These are phyloP conservation scores for Ceratina australensis DNA, from an alignment of 1,140 invertebrate species.

Conservation along the genomic window DNA sequence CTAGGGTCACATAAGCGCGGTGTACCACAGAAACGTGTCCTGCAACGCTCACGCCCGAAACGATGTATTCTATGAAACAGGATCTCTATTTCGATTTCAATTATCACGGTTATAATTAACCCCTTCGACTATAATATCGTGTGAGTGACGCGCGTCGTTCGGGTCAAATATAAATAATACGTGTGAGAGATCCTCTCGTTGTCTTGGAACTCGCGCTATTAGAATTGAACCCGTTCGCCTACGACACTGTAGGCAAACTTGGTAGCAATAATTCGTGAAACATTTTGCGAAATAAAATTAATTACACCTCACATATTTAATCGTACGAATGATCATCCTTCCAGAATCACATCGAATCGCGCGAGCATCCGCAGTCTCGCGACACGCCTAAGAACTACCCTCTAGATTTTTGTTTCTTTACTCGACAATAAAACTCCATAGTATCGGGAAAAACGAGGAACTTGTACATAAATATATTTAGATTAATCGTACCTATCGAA, in stretches of 20 bases:
- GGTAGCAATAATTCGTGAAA: too few relatives aligned
- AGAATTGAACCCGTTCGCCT: too few relatives aligned
- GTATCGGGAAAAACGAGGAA: conserved; percentile 75
- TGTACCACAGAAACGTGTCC: conserved; percentile 50
- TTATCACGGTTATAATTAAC: too few relatives aligned
- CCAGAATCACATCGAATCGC: background rate
- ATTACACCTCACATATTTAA: too few relatives aligned
- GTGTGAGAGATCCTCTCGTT: too few relatives aligned
- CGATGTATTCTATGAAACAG: background rate
- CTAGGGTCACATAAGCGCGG: conserved; percentile 66
- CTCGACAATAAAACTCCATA: conserved; percentile 65
- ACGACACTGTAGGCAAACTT: too few relatives aligned
- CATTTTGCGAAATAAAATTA: too few relatives aligned
- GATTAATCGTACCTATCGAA: conserved; percentile 74
- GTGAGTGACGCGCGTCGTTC: too few relatives aligned
- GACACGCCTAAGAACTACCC: conserved; percentile 58
- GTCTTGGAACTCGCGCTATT: too few relatives aligned
- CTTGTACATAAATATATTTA: conserved; percentile 79
- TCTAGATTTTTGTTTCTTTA: conserved; percentile 43
- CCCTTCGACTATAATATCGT: too few relatives aligned
- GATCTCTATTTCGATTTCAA: background rate
- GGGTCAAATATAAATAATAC: too few relatives aligned
- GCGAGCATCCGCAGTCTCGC: conserved; percentile 4
- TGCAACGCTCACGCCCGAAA: background rate
- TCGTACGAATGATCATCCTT: background rate